These are phyloP conservation scores for Dicyrtoma fusca DNA, from an alignment of 2,888 invertebrate species.

Conservation along the genomic window DNA sequence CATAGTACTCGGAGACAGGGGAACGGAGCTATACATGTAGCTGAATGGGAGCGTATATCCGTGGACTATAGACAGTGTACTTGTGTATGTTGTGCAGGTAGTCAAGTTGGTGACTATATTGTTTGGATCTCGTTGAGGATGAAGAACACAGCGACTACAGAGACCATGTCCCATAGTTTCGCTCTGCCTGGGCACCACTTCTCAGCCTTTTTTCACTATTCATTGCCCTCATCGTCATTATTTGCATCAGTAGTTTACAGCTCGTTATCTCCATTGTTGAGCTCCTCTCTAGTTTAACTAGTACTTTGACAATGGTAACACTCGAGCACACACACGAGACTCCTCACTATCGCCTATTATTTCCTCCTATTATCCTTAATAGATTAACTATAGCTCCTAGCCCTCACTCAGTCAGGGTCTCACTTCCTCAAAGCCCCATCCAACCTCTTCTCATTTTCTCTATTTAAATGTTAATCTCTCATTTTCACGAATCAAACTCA, in stretches of 20 bases:
- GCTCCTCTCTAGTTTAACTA: not conserved
- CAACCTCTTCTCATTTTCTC: too few relatives aligned
- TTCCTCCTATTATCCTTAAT: too few relatives aligned
- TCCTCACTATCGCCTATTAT: not conserved
- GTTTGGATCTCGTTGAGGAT: not conserved
- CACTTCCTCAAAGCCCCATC: too few relatives aligned
- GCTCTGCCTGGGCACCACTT: not conserved
- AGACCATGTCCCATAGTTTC: conserved; percentile 2
- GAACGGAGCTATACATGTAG: not conserved
- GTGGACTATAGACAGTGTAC: too few relatives aligned
- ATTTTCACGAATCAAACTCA: too few relatives aligned
- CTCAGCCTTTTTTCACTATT: conserved; percentile 10
- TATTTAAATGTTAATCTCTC: too few relatives aligned
- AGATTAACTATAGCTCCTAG: too few relatives aligned
- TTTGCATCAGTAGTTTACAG: conserved; percentile 38
- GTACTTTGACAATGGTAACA: conserved; percentile 27
- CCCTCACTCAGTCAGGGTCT: too few relatives aligned
- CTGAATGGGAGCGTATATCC: too few relatives aligned
- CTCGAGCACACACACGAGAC: conserved; percentile 18
- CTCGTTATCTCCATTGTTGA: conserved; percentile 39
- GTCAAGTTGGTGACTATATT: too few relatives aligned
- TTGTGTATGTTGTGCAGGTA: too few relatives aligned
- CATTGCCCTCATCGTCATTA: conserved; percentile 33
- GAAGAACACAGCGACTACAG: not conserved
- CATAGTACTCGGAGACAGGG: not conserved